These are phyloP conservation scores for Unio pictorum DNA, from an alignment of 2,888 invertebrate genomes.

Conservation along the genomic window DNA sequence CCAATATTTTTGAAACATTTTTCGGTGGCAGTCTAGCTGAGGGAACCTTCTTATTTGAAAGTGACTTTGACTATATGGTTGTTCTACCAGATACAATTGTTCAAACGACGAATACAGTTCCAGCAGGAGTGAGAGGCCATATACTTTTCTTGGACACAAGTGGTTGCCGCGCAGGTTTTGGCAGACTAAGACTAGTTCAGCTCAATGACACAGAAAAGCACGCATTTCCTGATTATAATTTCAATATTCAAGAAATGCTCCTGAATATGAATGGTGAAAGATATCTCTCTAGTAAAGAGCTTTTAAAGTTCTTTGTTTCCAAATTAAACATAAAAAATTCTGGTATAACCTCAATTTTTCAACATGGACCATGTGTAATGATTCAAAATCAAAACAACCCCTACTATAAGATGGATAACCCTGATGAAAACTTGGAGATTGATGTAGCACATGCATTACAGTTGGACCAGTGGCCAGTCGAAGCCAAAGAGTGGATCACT, in stretches of 20 bases:
- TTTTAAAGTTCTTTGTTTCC: neutral
- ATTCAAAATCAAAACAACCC: neutral
- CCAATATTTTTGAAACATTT: slow-evolving; percentile 1
- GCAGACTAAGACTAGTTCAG: slow-evolving; percentile 4
- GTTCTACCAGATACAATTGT: slow-evolving; percentile 4
- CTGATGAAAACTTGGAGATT: neutral
- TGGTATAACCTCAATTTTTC: neutral
- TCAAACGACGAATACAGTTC: neutral
- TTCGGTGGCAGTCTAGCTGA: slow-evolving; percentile 11
- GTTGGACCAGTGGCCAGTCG: slow-evolving; percentile 10
- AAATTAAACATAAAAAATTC: too few relatives aligned
- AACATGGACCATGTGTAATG: slow-evolving; percentile 9
- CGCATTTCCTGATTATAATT: neutral
- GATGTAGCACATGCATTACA: slow-evolving; percentile 8
- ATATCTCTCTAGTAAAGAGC: slow-evolving; percentile 8
- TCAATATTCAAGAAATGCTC: neutral
- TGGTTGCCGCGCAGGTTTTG: slow-evolving; percentile 5
- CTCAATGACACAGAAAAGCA: slow-evolving; percentile 1
- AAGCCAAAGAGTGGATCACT: slow-evolving; percentile 12
- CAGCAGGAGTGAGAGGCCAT: neutral
- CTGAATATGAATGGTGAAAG: neutral
- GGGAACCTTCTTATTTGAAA: slow-evolving; percentile 3
- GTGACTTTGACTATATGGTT: slow-evolving; percentile 13
- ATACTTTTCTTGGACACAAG: slow-evolving; percentile 3
- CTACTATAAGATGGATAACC: neutral